Base-by-base conservation (phyloP, 2,888 invertebrate genomes). In the Perizoma flavofasciatum region DNA sequence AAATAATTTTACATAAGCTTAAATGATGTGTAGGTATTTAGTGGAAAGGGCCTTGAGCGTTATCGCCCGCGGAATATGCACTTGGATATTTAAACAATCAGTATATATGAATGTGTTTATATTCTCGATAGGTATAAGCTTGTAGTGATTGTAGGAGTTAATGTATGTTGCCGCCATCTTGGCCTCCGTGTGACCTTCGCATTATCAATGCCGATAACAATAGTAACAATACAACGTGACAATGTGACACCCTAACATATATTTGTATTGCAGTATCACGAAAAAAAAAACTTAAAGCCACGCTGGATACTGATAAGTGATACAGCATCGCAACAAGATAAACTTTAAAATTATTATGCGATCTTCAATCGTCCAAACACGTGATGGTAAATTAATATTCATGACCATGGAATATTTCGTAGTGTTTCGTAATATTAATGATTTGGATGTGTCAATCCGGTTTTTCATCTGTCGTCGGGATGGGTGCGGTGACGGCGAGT, bases 241-340 rank as follows among this genome's bases (percentile, higher is more conserved):
- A 81, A 83, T 80, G 81, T 86, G 88, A 86, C 87, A 91, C 83
- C 87, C 82, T 90, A 86, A 89, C 89, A 91, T 89, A 90, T 86
- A 89, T 91, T 88, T 85, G 83, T 86, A 87, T 85, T 86, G 85
- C 87, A 85, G 90, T 90, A 90, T 92, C 91, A 80, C 72, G 72
- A 82, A 82, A 82, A 81, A 82, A 81, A 78, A 75, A 78, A 75
- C 77, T 78, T 75, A 81, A 78, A 81, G 72, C 77, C 74, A 72
- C 74, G 68, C 74, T 79, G 75, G 74, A 74, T 69, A 72, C 72
- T 76, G 85, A 88, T 86, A 87, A 77, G 68, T 7, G 39, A 43
- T 55, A 52, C 66, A 67, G 72, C 83, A 69, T 82, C 77, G 87
- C 83, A 87, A 91, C 89, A 79, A 88, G 86, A 89, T 88, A 85